A percentile compares a stretch with the other conserved stretches of the same genome.
These are phyloP conservation scores for pig (Sus scrofa) DNA, from an alignment of 2,113 vertebrate genomes.

Conservation along the genomic window DNA sequence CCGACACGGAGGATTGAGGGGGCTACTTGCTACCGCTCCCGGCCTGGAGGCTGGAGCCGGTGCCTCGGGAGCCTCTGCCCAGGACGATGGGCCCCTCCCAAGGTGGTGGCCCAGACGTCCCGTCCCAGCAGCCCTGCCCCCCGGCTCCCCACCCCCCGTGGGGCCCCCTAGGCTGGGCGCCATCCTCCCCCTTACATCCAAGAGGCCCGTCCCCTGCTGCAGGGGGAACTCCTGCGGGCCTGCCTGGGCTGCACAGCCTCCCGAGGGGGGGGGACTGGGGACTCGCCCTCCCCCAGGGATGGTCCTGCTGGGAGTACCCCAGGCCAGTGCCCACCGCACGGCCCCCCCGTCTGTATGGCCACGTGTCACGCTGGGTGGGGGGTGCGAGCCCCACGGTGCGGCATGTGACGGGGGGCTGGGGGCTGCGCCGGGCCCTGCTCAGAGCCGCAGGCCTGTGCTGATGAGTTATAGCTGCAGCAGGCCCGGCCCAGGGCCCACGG, in stretches of 20 bases:
- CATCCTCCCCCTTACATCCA: too few species aligned
- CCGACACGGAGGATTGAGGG: neutral
- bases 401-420: slow-evolving; percentile 63
- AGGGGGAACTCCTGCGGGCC: slow-evolving; percentile 77
- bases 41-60: neutral
- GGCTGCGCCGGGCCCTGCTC: neutral
- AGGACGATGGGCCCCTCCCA: rapidly evolving
- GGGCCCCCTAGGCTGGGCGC: neutral
- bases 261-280: neutral
- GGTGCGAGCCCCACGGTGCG: neutral
- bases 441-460: neutral
- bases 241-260: neutral
- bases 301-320: neutral
- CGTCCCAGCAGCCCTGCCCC: too few species aligned
- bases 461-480: neutral
- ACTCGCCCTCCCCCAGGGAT: neutral
- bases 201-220: slow-evolving; percentile 75
- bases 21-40: neutral
- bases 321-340: neutral
- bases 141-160: neutral
- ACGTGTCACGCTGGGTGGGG: neutral
- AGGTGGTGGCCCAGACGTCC: neutral
- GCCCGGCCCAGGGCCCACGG: neutral
- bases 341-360: slow-evolving; percentile 11
- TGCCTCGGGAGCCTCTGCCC: neutral